These are phyloP conservation scores for Romanogobio albipinnatus DNA, from an alignment of 2,113 vertebrate genomes.

Conservation along the genomic window DNA sequence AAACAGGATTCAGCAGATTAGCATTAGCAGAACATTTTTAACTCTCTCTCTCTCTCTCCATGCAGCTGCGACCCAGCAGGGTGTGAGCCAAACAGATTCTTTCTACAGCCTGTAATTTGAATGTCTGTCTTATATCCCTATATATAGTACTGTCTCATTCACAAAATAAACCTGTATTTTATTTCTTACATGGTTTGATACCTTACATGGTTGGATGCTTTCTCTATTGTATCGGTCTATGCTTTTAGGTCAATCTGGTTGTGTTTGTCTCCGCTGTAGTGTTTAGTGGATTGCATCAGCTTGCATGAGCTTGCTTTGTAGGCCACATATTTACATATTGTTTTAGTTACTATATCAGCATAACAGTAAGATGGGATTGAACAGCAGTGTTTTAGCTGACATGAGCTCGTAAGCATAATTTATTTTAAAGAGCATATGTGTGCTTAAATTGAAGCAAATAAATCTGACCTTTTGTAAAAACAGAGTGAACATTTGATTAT, in stretches of 20 bases:
- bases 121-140: background rate
- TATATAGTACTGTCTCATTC: background rate
- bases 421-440: no score
- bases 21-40: constrained; percentile 50
- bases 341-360: no score
- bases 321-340: no score
- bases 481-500: no score
- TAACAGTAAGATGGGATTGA: no score
- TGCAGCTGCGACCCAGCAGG: constrained; percentile 4
- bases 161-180: background rate
- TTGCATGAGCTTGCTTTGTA: background rate
- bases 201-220: background rate
- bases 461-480: no score
- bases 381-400: no score
- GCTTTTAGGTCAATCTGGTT: background rate
- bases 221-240: background rate
- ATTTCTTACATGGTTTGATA: background rate
- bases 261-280: background rate
- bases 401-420: no score
- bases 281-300: background rate
- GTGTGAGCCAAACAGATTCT: background rate
- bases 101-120: background rate
- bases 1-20: constrained; percentile 64
- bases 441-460: no score
- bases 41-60: background rate